Percentiles rank a stretch among this genome's conserved stretches.
phyloP scores from a whole-genome alignment of 2,888 invertebrate genomes.

The Pachydiplax longipennis region DNA sequence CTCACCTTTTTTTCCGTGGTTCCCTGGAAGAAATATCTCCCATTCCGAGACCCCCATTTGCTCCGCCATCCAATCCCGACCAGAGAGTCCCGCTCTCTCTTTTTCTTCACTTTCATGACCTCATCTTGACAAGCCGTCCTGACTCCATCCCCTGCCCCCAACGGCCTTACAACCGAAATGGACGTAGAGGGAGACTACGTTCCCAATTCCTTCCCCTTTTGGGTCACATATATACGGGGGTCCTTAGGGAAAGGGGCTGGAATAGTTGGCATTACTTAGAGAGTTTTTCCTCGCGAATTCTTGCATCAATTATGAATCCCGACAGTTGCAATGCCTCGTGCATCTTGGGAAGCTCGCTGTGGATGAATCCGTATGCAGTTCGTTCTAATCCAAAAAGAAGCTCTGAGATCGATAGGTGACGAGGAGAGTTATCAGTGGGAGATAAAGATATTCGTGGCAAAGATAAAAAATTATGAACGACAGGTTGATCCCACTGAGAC shows the following conservation, averaged over 20 bases:
- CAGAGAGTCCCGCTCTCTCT: not conserved
- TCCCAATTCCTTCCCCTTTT: not conserved
- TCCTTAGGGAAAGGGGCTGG: not conserved
- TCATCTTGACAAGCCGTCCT: conserved; percentile 11
- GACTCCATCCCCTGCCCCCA: not conserved
- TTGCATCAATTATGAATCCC: no score
- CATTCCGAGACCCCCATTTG: not conserved
- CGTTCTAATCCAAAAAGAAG: no score
- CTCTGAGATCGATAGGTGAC: no score
- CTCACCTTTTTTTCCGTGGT: not conserved
- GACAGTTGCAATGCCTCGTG: no score
- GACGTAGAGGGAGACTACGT: not conserved
- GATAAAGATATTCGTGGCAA: no score
- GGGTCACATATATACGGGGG: not conserved
- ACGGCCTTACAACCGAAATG: not conserved
- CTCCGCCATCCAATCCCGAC: not conserved
- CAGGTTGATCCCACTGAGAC: no score
- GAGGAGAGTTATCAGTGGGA: no score
- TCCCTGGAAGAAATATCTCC: conserved; percentile 7
- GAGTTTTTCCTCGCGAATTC: no score
- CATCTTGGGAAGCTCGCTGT: no score
- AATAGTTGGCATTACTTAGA: not conserved
- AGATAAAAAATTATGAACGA: no score
- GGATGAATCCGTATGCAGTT: no score
- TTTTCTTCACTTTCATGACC: not conserved